Base-by-base conservation (phyloP, 2,888 invertebrate species). In the Coronaproctus castanopsis region DNA sequence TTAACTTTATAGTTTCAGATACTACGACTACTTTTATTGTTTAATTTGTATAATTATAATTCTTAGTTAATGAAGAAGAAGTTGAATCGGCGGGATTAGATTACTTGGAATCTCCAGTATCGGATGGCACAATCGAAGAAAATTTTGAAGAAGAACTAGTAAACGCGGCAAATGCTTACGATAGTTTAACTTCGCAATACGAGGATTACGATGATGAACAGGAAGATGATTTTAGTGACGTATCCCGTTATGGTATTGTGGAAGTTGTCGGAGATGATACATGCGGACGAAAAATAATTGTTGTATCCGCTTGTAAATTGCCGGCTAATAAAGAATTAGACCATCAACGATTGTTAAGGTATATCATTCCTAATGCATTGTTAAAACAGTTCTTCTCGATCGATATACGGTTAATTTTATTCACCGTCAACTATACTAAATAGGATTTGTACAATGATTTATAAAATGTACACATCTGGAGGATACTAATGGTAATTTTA, bases 281-380 rank as follows among this genome's bases (percentile, higher is more conserved):
- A 53, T 80, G 85, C 67, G 96, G 96, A 21, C 80, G 96, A 64
- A 90, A 96, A 71, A 86, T 98, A 67, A 92, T 98, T 68, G 89
- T 95, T 52, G 86, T 98, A 59, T 96, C 93, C 63, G 96, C 98
- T 5, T 96, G 93, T 73, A 80, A 83, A 69, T 75, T 88, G 65
- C 91, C 91, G 1, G 80, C 83, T 55, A 87, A 82, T 70, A 85
- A 83, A 69, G 82, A 82, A 63, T 72, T 87, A 63, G 81, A 85
- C 67, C 87, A 88, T 71, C 77, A 79, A 61, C 76, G 81, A 68
- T 77, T 88, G 64, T 75, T 88, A 63, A 79, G 81, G 84, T 86
- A 71, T 8, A 36, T 14, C n/a, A n/a, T n/a, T n/a, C n/a, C n/a
- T n/a, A n/a, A n/a, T 70, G 69, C n/a, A n/a, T n/a, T n/a, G n/a